These are phyloP conservation scores for Forbesichthys papilliferus DNA, from an alignment of 2,113 vertebrate species.

Conservation along the genomic window DNA sequence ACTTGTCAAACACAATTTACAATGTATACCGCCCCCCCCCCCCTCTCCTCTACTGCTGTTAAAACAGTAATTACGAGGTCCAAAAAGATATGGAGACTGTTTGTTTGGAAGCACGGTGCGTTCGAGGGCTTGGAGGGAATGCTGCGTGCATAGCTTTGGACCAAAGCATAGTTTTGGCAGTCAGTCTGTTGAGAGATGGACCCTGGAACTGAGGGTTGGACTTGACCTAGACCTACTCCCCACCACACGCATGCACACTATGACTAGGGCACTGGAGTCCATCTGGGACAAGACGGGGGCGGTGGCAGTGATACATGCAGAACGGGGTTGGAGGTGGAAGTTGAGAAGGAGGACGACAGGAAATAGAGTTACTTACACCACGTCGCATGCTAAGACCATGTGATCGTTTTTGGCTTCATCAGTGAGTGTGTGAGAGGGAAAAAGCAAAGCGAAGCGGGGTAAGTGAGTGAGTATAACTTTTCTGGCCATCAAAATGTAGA, in stretches of 20 bases:
- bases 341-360: conserved; percentile 88
- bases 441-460: not conserved
- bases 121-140: conserved; percentile 48
- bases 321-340: conserved; percentile 91
- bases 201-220: conserved; percentile 45
- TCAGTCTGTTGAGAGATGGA: conserved; percentile 37
- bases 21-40: conserved; percentile 77
- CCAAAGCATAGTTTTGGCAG: conserved; percentile 25
- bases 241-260: conserved; percentile 17
- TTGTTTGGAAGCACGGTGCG: conserved; percentile 79
- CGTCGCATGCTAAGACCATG: conserved; percentile 81
- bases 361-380: conserved; percentile 85
- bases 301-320: conserved; percentile 85
- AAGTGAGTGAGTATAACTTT: conserved; percentile 57
- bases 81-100: conserved; percentile 75
- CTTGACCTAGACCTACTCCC: not conserved
- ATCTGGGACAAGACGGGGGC: conserved; percentile 77
- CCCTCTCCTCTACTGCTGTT: conserved; percentile 69
- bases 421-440: conserved; percentile 32
- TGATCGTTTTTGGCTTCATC: conserved; percentile 66
- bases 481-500: conserved; percentile 68
- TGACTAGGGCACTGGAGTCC: conserved; percentile 77
- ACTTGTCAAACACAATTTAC: conserved; percentile 99
- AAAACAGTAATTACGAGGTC: conserved; percentile 90
- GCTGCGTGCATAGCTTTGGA: conserved; percentile 68